Base-by-base conservation (phyloP, 2,888 invertebrate genomes). In the Leistus spinibarbis region DNA sequence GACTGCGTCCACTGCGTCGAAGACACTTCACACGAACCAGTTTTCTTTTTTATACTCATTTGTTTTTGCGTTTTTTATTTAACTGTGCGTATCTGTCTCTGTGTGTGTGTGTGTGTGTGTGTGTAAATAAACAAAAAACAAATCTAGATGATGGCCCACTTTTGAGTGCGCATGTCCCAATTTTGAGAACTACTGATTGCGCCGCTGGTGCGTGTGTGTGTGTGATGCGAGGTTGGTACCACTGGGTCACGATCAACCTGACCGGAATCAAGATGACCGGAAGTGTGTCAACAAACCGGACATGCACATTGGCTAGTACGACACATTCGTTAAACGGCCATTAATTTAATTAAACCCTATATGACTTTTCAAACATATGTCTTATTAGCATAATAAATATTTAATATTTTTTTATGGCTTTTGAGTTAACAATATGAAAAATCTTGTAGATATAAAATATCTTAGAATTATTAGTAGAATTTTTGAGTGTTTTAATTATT, bases 231-330 rank as follows among this genome's bases (percentile, higher is more conserved):
- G 53, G 40, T 24, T 72, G 65, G 72, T 72, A 65, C 65, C 72
- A 72, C 72, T 72, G 72, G 72, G 72, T 72, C 72, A 72, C 72
- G 72, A 63, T 19, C 73, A 76, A 77, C 76, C 76, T 78, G 79
- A 77, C 77, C 79, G 79, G 80, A 79, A 80, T 80, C 79, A 79
- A 75, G 77, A 76, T 79, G 76, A 78, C 80, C 80, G 80, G 80
- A 80, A 79, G 80, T 80, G 77, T 79, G 80, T 78, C 80, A 80
- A 79, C 79, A 79, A 79, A 79, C 79, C 80, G 79, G 79, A 76
- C 77, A 70, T 19, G 16, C 57, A 57, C n/a, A n/a, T n/a, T n/a
- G n/a, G n/a, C n/a, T n/a, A n/a, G n/a, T n/a, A n/a, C n/a, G n/a
- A n/a, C n/a, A n/a, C n/a, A n/a, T n/a, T n/a, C n/a, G n/a, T n/a